These are phyloP conservation scores for Camelus dromedarius DNA, from an alignment of 2,113 vertebrate genomes.

Conservation along the genomic window DNA sequence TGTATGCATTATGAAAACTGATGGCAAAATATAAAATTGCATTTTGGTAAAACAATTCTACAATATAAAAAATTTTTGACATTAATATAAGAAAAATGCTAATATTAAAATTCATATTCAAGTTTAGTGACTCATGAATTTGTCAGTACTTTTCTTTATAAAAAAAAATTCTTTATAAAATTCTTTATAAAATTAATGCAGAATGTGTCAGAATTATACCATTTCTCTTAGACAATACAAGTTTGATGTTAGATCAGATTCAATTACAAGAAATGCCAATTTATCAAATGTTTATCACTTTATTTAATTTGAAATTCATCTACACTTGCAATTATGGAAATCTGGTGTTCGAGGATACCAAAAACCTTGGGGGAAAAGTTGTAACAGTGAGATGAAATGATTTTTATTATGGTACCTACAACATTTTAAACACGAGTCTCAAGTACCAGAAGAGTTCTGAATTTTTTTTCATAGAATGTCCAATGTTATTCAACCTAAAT, in stretches of 20 bases:
- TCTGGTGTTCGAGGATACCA: not conserved
- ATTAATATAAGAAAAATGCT: not conserved
- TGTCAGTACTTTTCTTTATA: not conserved
- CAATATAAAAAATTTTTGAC: not conserved
- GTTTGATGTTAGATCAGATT: not conserved
- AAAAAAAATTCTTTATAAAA: not conserved
- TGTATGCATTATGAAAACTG: not conserved
- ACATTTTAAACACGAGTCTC: not conserved
- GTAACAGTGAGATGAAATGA: not conserved
- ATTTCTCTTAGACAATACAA: not conserved
- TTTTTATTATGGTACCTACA: not conserved
- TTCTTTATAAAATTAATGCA: slow-evolving; percentile 24
- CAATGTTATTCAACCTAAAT: not conserved
- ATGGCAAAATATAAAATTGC: not conserved
- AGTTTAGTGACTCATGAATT: not conserved
- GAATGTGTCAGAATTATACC: not conserved
- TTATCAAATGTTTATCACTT: slow-evolving; percentile 36
- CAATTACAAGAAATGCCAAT: not conserved
- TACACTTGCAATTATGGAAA: not conserved
- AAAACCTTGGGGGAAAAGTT: not conserved
- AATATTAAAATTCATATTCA: slow-evolving; percentile 1
- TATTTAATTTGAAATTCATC: slow-evolving; percentile 35
- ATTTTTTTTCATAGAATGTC: not conserved
- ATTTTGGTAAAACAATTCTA: not conserved
- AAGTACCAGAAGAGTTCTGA: not conserved